Evolutionary conservation across 2,888 invertebrate genomes (phyloP).

Genomic region (Drosophila niveifrons): DNA sequence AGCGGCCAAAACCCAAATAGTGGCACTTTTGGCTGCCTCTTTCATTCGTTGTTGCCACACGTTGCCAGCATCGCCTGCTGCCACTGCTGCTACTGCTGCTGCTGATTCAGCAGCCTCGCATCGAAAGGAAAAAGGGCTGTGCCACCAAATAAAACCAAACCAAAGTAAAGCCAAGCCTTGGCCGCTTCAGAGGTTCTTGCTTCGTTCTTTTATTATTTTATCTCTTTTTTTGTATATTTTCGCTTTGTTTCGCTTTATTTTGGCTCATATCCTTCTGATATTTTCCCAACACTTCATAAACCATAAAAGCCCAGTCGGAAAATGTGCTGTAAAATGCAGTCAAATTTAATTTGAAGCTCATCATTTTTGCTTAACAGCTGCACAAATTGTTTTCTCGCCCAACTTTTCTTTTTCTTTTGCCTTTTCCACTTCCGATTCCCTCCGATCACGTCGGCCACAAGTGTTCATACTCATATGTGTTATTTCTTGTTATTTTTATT

Average conservation of each 20-base stretch:
- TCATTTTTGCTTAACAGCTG: constrained; percentile 68
- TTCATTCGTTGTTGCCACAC: constrained; percentile 55
- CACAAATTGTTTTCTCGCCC: constrained; percentile 30
- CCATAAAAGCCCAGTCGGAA: constrained; percentile 65
- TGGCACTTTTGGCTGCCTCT: constrained; percentile 61
- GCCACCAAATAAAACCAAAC: neutral
- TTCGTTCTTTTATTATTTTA: constrained; percentile 17
- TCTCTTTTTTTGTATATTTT: constrained; percentile 38
- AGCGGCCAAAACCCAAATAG: constrained; percentile 60
- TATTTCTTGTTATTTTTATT: neutral
- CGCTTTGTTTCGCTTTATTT: constrained; percentile 47
- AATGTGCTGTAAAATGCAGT: constrained; percentile 66
- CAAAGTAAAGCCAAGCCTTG: constrained; percentile 7
- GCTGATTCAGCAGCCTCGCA: constrained; percentile 66
- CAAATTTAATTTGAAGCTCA: constrained; percentile 75
- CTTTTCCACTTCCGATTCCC: neutral
- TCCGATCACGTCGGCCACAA: neutral
- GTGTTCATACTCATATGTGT: neutral
- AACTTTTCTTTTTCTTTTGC: neutral
- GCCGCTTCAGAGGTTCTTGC: constrained; percentile 18
- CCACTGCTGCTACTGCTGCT: constrained; percentile 35
- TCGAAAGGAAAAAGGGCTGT: constrained; percentile 9
- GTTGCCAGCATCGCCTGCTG: constrained; percentile 53
- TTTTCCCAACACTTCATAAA: constrained; percentile 77
- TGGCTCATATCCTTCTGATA: constrained; percentile 68